These are phyloP conservation scores for Trididemnum nubilum DNA, from an alignment of 23 tunicate genomes.

Conservation along the genomic window DNA sequence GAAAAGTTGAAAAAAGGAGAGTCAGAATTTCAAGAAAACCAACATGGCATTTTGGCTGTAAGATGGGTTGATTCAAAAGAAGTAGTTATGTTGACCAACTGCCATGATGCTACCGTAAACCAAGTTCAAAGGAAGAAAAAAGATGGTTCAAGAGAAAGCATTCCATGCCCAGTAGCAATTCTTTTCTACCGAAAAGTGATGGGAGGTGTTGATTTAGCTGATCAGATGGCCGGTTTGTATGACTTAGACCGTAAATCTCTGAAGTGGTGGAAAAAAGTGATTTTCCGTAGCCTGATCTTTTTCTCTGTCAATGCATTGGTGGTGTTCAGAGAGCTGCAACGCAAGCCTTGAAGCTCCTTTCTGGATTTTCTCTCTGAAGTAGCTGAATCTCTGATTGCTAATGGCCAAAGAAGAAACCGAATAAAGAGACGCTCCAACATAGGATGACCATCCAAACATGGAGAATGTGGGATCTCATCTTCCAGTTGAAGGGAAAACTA, in stretches of 20 bases:
- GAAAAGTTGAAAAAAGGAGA: conserved; percentile 19
- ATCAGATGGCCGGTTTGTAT: conserved; percentile 47
- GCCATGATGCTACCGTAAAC: conserved; percentile 16
- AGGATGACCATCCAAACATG: conserved; percentile 45
- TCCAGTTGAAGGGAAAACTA: conserved; percentile 31
- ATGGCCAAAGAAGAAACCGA: conserved; percentile 18
- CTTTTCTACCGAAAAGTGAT: conserved; percentile 22
- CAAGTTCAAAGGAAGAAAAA: conserved; percentile 30
- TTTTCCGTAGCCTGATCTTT: conserved; percentile 16
- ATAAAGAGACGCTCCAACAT: not conserved
- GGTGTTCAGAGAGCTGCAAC: conserved; percentile 36
- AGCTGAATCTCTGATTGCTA: conserved; percentile 29
- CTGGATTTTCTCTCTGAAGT: conserved; percentile 28
- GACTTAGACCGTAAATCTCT: conserved; percentile 32
- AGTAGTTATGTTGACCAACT: conserved; percentile 33
- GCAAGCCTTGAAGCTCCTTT: not conserved
- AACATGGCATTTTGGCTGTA: conserved; percentile 21
- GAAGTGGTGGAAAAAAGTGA: conserved; percentile 37
- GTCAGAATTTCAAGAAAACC: conserved; percentile 28
- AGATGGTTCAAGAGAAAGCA: conserved; percentile 38
- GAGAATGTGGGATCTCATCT: conserved; percentile 31
- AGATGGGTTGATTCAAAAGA: conserved; percentile 28
- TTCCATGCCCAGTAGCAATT: conserved; percentile 42
- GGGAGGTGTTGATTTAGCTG: conserved; percentile 44
- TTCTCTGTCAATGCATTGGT: conserved; percentile 38